These are phyloP conservation scores for Drosophila carrolli DNA, from an alignment of 1,140 invertebrate genomes.

Conservation along the genomic window DNA sequence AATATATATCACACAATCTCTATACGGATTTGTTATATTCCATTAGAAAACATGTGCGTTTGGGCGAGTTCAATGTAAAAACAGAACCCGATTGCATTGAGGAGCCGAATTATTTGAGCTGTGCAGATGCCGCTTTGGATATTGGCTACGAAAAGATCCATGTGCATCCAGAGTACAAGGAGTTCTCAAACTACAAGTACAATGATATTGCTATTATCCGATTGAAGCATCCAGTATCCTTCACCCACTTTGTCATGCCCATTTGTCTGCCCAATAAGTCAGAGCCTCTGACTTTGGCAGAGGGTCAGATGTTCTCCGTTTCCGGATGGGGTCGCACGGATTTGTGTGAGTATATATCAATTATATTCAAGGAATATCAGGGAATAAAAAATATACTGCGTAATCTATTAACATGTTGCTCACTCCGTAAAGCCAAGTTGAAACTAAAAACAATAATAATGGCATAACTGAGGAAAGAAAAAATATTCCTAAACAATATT, in stretches of 20 bases:
- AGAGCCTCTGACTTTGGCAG: conserved; percentile 83
- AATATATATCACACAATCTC: background rate
- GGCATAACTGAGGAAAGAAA: background rate
- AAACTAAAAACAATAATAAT: background rate
- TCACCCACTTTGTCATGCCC: conserved; percentile 90
- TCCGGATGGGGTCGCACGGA: conserved; percentile 94
- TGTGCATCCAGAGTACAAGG: conserved; percentile 84
- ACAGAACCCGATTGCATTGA: conserved; percentile 86
- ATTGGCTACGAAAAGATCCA: conserved; percentile 79
- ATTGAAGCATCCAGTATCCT: conserved; percentile 90
- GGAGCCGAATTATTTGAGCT: conserved; percentile 70
- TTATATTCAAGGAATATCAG: background rate
- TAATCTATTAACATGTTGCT: background rate
- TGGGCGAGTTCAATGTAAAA: conserved; percentile 88
- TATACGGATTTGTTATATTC: background rate
- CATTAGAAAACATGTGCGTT: conserved; percentile 85
- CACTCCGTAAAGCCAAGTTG: too few relatives aligned
- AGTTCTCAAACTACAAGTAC: conserved; percentile 66
- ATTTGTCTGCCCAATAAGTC: conserved; percentile 89
- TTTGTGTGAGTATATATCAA: conserved; percentile 68
- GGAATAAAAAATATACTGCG: background rate
- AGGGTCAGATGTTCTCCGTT: conserved; percentile 87
- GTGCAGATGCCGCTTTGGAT: conserved; percentile 82
- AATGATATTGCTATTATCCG: conserved; percentile 92
- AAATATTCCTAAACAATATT: background rate